Base-by-base conservation (phyloP, 1,140 invertebrate genomes). In the Panagrolaimus sp. region DNA sequence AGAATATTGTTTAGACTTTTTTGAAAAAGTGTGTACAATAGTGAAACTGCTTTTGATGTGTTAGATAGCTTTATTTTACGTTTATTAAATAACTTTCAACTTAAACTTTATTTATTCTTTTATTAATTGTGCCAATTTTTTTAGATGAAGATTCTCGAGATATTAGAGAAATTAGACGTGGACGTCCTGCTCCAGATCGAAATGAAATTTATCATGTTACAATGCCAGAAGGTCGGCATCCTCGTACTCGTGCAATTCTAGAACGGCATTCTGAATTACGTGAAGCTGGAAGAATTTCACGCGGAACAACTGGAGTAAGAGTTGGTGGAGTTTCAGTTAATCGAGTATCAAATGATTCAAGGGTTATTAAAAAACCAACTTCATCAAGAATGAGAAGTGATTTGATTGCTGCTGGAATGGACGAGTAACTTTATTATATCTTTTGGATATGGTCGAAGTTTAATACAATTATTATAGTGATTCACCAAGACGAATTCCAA, bases 181-280 rank as follows among this genome's bases (percentile, higher is more conserved):
- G 52, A 12, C 52, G 52, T 58, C 52, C 52, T 21, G 14, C 71
- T 12, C 71, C 71, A 5, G 71, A 72, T 48, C 69, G 71, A 17
- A 17, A 71, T 44, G 71, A 73, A 28, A 66, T 73, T 47, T 72
- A 73, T 28, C 71, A 71, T 28, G 44, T 73, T 17, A 69, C 48
- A 67, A 73, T 73, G 71, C 71, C 70, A 6, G 21, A 32, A 32
- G 70, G 70, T 0, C 43, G 45, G 7, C 28, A 28, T 26, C 70
- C 62, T 14, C 65, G 64, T 44, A 72, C 62, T 17, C 70, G 26
- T 44, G 44, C 43, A 55, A 72, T 73, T 17, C 43, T 73, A 12
- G 63, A 73, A 65, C 26, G 32, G 38, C 68, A 73, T 24, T 32
- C 43, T n/a, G 48, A 14, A 46, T 44, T 73, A 55, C 71, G 70